These are phyloP conservation scores for Harpalus rufipes DNA, from an alignment of 2,888 invertebrate genomes.

Conservation along the genomic window DNA sequence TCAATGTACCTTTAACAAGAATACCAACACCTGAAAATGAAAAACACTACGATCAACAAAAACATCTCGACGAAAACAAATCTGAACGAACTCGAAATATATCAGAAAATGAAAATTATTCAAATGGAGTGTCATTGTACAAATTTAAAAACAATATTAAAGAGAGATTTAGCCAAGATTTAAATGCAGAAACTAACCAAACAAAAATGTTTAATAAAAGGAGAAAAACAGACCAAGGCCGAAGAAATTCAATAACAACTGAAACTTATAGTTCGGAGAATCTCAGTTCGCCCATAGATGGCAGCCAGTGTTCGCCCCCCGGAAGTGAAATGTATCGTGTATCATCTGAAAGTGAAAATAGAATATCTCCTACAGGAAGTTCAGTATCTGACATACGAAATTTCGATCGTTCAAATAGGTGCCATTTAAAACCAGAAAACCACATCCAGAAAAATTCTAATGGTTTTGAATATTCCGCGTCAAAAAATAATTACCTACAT, in stretches of 20 bases:
- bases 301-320: constrained; percentile 75
- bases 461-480: constrained; percentile 69
- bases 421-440: constrained; percentile 67
- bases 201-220: constrained; percentile 70
- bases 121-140: constrained; percentile 80
- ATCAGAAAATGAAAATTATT: constrained; percentile 77
- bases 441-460: constrained; percentile 48
- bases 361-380: constrained; percentile 73
- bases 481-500: constrained; percentile 68
- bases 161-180: constrained; percentile 84
- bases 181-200: constrained; percentile 74
- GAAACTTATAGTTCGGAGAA: constrained; percentile 68
- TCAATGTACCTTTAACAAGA: constrained; percentile 75
- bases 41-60: constrained; percentile 65
- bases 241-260: constrained; percentile 72
- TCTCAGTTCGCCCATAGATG: constrained; percentile 67
- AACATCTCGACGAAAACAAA: constrained; percentile 73
- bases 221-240: constrained; percentile 70
- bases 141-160: constrained; percentile 98
- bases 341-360: constrained; percentile 73
- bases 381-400: constrained; percentile 71
- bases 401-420: constrained; percentile 57
- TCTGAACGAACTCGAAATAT: constrained; percentile 72
- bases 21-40: constrained; percentile 67
- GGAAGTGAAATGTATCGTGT: constrained; percentile 74